These are phyloP conservation scores for Dysdera silvatica DNA, from an alignment of 1,140 invertebrate species.

Conservation along the genomic window DNA sequence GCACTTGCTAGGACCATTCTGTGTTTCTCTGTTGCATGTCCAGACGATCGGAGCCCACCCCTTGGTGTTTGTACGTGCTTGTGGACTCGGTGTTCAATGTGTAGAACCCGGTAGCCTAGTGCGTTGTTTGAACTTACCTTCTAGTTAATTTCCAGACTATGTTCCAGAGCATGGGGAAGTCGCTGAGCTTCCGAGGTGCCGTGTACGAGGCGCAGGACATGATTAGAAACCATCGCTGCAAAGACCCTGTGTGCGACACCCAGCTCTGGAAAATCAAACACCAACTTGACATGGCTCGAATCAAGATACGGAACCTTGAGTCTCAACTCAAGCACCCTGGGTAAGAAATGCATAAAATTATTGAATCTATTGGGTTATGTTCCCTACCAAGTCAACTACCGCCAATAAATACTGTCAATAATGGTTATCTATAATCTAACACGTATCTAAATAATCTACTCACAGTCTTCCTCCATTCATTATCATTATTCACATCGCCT, in stretches of 20 bases:
- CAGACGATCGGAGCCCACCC: neutral
- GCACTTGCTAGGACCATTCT: neutral
- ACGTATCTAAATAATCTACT: no score
- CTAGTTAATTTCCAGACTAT: neutral
- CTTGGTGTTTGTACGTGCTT: neutral
- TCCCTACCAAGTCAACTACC: no score
- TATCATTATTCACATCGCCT: no score
- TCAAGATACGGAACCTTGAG: conserved; percentile 72
- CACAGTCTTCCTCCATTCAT: no score
- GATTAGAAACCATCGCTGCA: conserved; percentile 61
- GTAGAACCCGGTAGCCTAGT: neutral
- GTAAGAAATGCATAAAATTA: no score
- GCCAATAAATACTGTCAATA: no score
- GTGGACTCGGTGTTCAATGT: neutral
- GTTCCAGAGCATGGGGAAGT: conserved; percentile 31
- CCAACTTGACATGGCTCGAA: conserved; percentile 72
- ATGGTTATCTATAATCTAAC: no score
- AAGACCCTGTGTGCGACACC: conserved; percentile 70
- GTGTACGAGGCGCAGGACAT: conserved; percentile 72
- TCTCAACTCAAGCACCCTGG: no score
- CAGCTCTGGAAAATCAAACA: conserved; percentile 71
- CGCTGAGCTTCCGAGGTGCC: conserved; percentile 25
- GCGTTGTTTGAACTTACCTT: neutral
- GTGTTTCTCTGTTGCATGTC: neutral
- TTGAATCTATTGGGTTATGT: no score